A percentile compares a stretch with the other conserved stretches of the same genome.
These are phyloP conservation scores for Castor canadensis DNA, from an alignment of 2,113 vertebrate genomes.

Conservation along the genomic window DNA sequence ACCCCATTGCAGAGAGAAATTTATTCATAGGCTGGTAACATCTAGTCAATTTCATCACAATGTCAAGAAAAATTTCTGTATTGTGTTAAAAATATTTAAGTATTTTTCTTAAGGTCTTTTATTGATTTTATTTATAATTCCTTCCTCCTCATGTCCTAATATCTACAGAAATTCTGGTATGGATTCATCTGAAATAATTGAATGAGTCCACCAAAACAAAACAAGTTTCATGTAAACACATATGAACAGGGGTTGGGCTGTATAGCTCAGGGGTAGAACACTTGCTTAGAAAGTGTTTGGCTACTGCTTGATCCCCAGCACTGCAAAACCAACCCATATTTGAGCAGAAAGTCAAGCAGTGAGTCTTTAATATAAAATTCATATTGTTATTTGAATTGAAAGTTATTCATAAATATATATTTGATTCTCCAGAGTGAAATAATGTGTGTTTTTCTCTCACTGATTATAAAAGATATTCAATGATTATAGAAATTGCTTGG, in stretches of 20 bases:
- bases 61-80: not conserved
- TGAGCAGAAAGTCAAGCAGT: not conserved
- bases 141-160: not conserved
- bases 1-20: not conserved
- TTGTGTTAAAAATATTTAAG: not conserved
- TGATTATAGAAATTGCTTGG: slow-evolving; percentile 26
- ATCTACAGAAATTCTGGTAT: not conserved
- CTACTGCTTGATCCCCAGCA: too few species aligned
- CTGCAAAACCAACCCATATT: not conserved
- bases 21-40: not conserved
- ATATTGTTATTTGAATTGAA: not conserved
- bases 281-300: too few species aligned
- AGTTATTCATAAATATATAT: not conserved
- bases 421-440: not conserved
- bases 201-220: not conserved
- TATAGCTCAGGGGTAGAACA: too few species aligned
- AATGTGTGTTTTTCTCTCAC: not conserved
- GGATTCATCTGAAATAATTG: not conserved
- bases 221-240: not conserved
- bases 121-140: not conserved
- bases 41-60: not conserved
- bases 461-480: not conserved
- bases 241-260: not conserved
- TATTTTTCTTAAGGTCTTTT: not conserved
- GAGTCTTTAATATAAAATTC: not conserved